Percentiles rank a stretch among this genome's conserved stretches.
Evolutionary conservation across 2,113 vertebrate species (phyloP).

Genomic region (Pseudonaja textilis): DNA sequence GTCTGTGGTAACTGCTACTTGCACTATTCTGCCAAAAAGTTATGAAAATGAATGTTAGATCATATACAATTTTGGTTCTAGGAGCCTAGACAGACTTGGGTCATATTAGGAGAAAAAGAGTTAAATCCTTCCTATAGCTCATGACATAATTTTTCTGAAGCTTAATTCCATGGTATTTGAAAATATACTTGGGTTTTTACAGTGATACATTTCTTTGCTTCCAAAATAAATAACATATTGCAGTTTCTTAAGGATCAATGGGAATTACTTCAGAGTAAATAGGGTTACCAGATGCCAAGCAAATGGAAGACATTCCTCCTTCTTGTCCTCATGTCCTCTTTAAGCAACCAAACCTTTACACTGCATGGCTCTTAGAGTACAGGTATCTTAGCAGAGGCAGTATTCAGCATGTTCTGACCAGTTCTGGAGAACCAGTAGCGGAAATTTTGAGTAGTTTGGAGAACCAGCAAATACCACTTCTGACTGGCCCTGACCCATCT

Average conservation of each 20-base stretch:
- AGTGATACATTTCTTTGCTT: not conserved
- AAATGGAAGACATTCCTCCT: not conserved
- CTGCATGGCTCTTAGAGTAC: not conserved
- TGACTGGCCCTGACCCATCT: too few species aligned
- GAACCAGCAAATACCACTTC: too few species aligned
- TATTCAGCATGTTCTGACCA: too few species aligned
- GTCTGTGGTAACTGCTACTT: not conserved
- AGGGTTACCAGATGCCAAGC: not conserved
- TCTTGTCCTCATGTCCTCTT: not conserved
- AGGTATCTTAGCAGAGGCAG: not conserved
- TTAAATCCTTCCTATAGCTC: not conserved
- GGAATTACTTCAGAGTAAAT: not conserved
- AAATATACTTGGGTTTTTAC: not conserved
- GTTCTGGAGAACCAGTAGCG: too few species aligned
- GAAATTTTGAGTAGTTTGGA: too few species aligned
- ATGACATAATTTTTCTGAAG: not conserved
- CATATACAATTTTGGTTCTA: not conserved
- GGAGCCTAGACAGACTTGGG: not conserved
- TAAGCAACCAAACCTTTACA: not conserved
- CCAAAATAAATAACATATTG: not conserved
- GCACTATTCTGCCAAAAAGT: not conserved
- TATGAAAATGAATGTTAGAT: not conserved
- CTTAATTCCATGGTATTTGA: not conserved
- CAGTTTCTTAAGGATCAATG: not conserved
- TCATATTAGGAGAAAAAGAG: not conserved